A percentile compares a stretch with the other conserved stretches of the same genome.
These are phyloP conservation scores for Ecdyonurus torrentis DNA, from an alignment of 2,888 invertebrate genomes.

Conservation along the genomic window DNA sequence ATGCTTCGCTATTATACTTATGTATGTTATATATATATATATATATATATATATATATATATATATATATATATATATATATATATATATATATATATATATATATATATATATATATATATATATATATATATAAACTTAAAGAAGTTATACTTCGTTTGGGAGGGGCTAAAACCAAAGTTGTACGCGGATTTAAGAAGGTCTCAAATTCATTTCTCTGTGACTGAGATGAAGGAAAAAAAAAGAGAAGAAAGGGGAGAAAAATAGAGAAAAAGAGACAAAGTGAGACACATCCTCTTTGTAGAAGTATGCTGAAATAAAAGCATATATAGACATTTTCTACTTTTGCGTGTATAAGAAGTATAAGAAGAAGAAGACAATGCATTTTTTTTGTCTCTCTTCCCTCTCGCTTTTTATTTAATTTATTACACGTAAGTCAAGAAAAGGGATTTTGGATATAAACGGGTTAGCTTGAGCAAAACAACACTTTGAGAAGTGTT, in stretches of 20 bases:
- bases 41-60: too few relatives aligned
- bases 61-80: too few relatives aligned
- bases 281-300: not conserved
- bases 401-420: not conserved
- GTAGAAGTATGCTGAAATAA: not conserved
- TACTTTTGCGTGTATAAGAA: not conserved
- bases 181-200: not conserved
- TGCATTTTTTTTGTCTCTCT: too few relatives aligned
- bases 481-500: too few relatives aligned
- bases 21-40: too few relatives aligned
- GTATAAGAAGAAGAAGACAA: not conserved
- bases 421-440: not conserved
- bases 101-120: too few relatives aligned
- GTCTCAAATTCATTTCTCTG: not conserved
- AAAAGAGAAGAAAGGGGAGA: not conserved
- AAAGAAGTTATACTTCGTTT: too few relatives aligned
- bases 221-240: not conserved
- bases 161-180: not conserved
- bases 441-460: not conserved
- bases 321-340: not conserved
- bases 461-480: not conserved
- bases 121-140: too few relatives aligned
- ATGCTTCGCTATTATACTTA: not conserved
- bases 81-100: too few relatives aligned
- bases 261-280: not conserved